These are phyloP conservation scores for Drosophila mayri DNA, from an alignment of 1,140 invertebrate species.

Conservation along the genomic window DNA sequence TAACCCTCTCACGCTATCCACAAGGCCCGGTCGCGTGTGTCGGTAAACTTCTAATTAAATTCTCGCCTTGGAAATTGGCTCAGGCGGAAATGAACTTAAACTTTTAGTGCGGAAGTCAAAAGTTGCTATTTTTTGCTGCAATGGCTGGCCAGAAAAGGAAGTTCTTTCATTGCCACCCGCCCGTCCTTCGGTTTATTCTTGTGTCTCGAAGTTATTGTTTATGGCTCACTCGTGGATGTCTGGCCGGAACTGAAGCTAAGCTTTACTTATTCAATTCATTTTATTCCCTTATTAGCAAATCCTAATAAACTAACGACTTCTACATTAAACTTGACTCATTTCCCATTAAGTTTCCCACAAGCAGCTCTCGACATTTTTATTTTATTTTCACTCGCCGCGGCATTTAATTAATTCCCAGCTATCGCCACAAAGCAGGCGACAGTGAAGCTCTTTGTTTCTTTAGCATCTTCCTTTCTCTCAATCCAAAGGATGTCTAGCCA, in stretches of 20 bases:
- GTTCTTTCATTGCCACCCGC: neutral
- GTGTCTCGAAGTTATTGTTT: conserved; percentile 58
- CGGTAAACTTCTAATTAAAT: conserved; percentile 77
- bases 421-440: conserved; percentile 64
- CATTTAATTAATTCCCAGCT: conserved; percentile 76
- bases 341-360: conserved; percentile 17
- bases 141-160: conserved; percentile 37
- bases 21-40: conserved; percentile 42
- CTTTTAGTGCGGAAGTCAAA: conserved; percentile 72
- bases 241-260: neutral
- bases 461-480: conserved; percentile 2
- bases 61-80: conserved; percentile 53
- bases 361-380: conserved; percentile 45
- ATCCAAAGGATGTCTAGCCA: conserved; percentile 65
- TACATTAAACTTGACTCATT: neutral
- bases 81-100: conserved; percentile 76
- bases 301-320: conserved; percentile 14
- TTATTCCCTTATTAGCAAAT: conserved; percentile 44
- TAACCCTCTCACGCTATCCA: conserved; percentile 26
- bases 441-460: conserved; percentile 44
- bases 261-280: neutral
- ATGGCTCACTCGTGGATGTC: conserved; percentile 10
- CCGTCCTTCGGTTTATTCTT: neutral
- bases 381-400: conserved; percentile 63
- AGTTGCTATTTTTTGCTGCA: conserved; percentile 59